Evolutionary conservation across 2,797 vertebrate species (phyloP).

Genomic region (Manis crassicaudata): DNA sequence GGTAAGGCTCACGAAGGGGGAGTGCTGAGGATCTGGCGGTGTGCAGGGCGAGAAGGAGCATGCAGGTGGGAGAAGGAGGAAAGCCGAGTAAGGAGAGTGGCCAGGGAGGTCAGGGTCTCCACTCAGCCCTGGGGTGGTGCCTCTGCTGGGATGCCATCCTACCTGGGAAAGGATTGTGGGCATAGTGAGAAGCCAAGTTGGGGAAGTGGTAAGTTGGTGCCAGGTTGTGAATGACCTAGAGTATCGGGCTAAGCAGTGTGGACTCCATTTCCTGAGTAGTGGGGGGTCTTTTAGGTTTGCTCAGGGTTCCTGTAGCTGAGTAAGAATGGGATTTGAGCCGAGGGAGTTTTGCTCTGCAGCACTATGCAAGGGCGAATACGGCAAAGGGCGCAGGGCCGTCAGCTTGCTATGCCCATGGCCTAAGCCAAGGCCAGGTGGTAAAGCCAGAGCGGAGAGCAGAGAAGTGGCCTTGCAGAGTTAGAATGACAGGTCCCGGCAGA

Average conservation of each 20-base stretch:
- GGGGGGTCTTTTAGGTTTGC: neutral
- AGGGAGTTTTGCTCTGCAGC: neutral
- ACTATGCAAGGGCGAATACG: rapidly evolving
- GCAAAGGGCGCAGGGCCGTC: too few relatives aligned
- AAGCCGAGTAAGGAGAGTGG: too few relatives aligned
- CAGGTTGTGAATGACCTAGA: neutral
- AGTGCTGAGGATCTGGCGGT: neutral
- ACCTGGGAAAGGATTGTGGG: neutral
- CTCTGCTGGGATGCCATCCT: too few relatives aligned
- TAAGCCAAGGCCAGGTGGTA: neutral
- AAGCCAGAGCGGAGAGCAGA: neutral
- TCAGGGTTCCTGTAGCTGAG: neutral
- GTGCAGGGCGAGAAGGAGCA: neutral
- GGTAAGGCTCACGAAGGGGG: neutral
- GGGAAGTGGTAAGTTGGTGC: neutral
- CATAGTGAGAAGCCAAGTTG: neutral
- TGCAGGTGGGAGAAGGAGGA: too few relatives aligned
- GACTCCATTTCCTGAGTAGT: neutral
- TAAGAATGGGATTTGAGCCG: neutral
- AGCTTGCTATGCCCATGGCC: rapidly evolving
- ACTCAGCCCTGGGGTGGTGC: too few relatives aligned
- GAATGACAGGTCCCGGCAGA: neutral
- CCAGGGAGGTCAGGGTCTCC: too few relatives aligned
- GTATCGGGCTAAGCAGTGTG: too few relatives aligned
- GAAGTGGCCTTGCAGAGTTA: neutral